phyloP scores from a whole-genome alignment of 2,888 invertebrate genomes.

The Sisyra nigra region DNA sequence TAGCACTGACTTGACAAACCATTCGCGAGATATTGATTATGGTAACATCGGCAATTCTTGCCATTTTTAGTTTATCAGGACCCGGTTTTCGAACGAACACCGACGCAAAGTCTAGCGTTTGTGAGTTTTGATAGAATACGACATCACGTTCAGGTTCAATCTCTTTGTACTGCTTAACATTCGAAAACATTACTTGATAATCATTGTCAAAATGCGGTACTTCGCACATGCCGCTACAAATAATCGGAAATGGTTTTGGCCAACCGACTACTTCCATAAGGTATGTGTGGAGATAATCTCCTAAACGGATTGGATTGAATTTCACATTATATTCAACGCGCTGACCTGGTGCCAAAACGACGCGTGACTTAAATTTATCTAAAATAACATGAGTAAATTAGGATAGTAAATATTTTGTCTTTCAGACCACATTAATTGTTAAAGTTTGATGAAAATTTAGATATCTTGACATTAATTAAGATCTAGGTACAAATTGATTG shows the following conservation, averaged over 20 bases:
- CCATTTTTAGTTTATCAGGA: neutral
- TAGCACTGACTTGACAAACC: neutral
- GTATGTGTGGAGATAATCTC: constrained; percentile 18
- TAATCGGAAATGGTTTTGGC: constrained; percentile 15
- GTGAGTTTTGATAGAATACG: constrained; percentile 17
- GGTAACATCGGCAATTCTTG: neutral
- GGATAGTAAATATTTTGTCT: no score
- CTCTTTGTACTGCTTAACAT: constrained; percentile 15
- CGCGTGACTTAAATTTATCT: constrained; percentile 9
- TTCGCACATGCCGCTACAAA: constrained; percentile 20
- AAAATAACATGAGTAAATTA: no score
- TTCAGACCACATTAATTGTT: no score
- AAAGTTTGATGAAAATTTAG: no score
- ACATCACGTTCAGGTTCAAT: constrained; percentile 14
- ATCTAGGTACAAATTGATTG: no score
- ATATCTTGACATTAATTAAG: no score
- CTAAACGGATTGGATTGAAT: constrained; percentile 19
- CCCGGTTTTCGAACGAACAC: constrained; percentile 5
- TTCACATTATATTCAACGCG: constrained; percentile 13
- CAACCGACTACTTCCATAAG: constrained; percentile 19
- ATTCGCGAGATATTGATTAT: constrained; percentile 1
- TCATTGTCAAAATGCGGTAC: constrained; percentile 20
- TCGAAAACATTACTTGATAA: constrained; percentile 19
- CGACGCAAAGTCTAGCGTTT: constrained; percentile 22
- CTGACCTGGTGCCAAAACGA: constrained; percentile 15